A percentile compares a stretch with the other conserved stretches of the same genome.
Evolutionary conservation across 2,888 invertebrate species (phyloP).

Genomic region (Macaria liturata): DNA sequence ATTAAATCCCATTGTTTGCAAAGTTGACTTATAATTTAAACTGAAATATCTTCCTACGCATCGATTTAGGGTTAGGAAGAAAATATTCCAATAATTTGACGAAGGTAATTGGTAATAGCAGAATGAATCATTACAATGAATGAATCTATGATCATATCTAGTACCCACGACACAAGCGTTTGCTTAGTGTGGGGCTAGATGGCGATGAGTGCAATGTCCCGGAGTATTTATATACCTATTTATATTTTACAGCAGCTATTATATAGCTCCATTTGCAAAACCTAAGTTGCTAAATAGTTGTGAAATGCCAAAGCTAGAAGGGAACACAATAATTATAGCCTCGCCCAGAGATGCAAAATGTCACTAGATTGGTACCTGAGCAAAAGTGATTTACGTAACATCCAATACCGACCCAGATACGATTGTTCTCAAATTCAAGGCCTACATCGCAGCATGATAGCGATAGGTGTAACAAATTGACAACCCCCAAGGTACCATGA

Average conservation of each 20-base stretch:
- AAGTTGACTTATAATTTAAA: slow-evolving; percentile 12
- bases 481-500: slow-evolving; percentile 42
- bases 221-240: no score
- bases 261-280: slow-evolving; percentile 45
- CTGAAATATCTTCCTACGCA: slow-evolving; percentile 9
- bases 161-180: no score
- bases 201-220: no score
- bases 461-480: slow-evolving; percentile 40
- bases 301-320: slow-evolving; percentile 58
- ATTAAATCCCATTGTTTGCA: slow-evolving; percentile 21
- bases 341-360: slow-evolving; percentile 66
- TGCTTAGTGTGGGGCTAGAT: no score
- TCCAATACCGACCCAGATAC: slow-evolving; percentile 56
- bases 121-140: no score
- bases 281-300: slow-evolving; percentile 45
- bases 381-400: slow-evolving; percentile 64
- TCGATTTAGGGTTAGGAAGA: slow-evolving; percentile 10
- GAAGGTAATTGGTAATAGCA: no score
- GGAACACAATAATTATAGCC: slow-evolving; percentile 52
- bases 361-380: slow-evolving; percentile 44
- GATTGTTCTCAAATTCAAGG: slow-evolving; percentile 68
- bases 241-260: slow-evolving; percentile 2
- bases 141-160: slow-evolving; percentile 5
- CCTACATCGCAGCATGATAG: slow-evolving; percentile 39
- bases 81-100: not conserved